phyloP scores from a whole-genome alignment of 2,113 vertebrate species.

The Micronisus gabar region DNA sequence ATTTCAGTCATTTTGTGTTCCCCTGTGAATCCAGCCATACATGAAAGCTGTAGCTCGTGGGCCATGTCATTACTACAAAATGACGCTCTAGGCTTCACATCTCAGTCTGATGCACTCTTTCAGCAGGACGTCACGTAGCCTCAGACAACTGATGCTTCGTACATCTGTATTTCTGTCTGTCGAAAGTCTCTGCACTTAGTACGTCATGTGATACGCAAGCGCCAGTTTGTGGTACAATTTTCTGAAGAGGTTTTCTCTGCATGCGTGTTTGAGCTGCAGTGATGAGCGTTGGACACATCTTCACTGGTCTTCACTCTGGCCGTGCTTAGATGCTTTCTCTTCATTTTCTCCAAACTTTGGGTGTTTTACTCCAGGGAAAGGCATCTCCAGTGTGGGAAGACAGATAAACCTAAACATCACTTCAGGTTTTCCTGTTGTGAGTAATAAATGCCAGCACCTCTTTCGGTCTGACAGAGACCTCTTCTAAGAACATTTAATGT shows the following conservation, averaged over 20 bases:
- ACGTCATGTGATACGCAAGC: rapidly evolving
- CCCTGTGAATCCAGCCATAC: neutral
- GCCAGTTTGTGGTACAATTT: neutral
- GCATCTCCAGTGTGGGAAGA: no score
- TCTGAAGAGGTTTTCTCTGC: neutral
- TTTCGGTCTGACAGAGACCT: neutral
- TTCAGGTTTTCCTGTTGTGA: neutral
- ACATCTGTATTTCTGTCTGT: neutral
- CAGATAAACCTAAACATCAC: neutral
- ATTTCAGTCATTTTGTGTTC: neutral
- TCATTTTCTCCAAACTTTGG: neutral
- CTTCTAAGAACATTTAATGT: neutral
- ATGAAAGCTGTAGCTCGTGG: neutral
- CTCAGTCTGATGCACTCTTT: neutral
- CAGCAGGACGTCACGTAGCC: rapidly evolving
- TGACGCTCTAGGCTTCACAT: neutral
- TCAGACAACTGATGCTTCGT: neutral
- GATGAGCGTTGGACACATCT: neutral
- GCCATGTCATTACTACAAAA: rapidly evolving
- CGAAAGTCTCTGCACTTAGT: neutral
- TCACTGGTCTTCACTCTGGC: neutral
- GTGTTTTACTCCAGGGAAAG: neutral
- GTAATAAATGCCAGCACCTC: neutral
- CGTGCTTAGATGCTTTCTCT: neutral
- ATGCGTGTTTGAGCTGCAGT: rapidly evolving